Evolutionary conservation across 2,113 vertebrate species (phyloP).

Genomic region (Xiphophorus hellerii): DNA sequence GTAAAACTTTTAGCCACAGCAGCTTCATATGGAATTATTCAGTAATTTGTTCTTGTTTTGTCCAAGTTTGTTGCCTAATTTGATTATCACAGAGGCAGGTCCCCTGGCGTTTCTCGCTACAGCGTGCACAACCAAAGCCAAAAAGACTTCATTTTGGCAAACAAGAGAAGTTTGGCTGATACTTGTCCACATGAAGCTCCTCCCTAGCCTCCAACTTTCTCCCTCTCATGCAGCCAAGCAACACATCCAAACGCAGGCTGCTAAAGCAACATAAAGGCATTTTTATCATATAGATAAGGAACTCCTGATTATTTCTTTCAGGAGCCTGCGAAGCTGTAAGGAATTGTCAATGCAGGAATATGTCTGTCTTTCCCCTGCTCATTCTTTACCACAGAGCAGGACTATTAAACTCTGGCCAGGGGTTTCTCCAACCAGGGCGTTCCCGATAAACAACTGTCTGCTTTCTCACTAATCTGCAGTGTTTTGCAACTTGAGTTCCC

Average conservation of each 20-base stretch:
- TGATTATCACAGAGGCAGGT: slow-evolving; percentile 62
- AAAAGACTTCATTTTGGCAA: slow-evolving; percentile 59
- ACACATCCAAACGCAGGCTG: slow-evolving; percentile 32
- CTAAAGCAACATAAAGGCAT: slow-evolving; percentile 35
- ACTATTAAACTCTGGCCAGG: background rate
- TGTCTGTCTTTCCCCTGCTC: background rate
- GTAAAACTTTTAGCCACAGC: slow-evolving; percentile 41
- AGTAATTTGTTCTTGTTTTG: slow-evolving; percentile 58
- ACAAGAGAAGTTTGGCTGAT: slow-evolving; percentile 35
- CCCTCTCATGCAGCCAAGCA: slow-evolving; percentile 22
- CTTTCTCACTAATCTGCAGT: slow-evolving; percentile 16
- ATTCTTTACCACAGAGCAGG: slow-evolving; percentile 4
- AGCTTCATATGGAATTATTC: slow-evolving; percentile 57
- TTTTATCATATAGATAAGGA: slow-evolving; percentile 31
- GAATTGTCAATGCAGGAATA: slow-evolving; percentile 10
- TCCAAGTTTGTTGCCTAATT: slow-evolving; percentile 55
- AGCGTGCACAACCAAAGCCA: slow-evolving; percentile 33
- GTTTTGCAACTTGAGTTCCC: slow-evolving; percentile 40
- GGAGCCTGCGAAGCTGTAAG: slow-evolving; percentile 14
- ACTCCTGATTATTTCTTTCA: slow-evolving; percentile 13
- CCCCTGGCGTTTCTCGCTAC: slow-evolving; percentile 24
- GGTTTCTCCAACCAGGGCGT: slow-evolving; percentile 34
- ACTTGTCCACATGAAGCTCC: slow-evolving; percentile 28
- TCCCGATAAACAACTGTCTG: slow-evolving; percentile 53
- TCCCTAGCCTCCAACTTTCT: slow-evolving; percentile 19